Percentiles rank a stretch among this genome's conserved stretches.
phyloP scores from a whole-genome alignment of 2,797 vertebrate species.

The Melanogrammus aeglefinus region DNA sequence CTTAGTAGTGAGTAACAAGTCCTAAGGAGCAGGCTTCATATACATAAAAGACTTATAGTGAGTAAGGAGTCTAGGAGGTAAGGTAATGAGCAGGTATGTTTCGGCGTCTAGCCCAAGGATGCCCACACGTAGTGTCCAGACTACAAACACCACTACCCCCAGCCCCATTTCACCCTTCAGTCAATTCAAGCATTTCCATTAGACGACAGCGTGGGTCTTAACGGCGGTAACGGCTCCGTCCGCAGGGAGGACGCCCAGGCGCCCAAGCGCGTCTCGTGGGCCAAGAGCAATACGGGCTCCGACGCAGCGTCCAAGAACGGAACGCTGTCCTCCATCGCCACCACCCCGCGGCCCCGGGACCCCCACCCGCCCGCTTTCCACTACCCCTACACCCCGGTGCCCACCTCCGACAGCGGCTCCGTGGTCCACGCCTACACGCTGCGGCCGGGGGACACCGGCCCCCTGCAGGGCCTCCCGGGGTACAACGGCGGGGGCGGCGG shows the following conservation, averaged over 20 bases:
- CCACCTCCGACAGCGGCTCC: conserved; percentile 72
- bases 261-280: conserved; percentile 87
- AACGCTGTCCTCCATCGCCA: conserved; percentile 86
- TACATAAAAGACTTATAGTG: background rate
- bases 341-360: conserved; percentile 68
- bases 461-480: conserved; percentile 73
- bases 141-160: background rate
- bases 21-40: background rate
- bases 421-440: conserved; percentile 77
- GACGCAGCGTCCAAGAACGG: conserved; percentile 90
- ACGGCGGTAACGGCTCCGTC: background rate
- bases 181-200: background rate
- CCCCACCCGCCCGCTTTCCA: conserved; percentile 35
- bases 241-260: conserved; percentile 89
- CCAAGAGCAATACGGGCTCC: conserved; percentile 77
- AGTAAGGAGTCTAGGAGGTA: background rate
- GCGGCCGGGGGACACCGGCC: conserved; percentile 63
- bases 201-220: background rate
- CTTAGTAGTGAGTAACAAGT: too few species aligned
- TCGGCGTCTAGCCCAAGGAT: background rate
- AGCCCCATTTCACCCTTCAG: background rate
- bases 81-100: background rate
- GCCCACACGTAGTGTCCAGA: background rate
- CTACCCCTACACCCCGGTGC: conserved; percentile 67
- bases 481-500: conserved; percentile 67